phyloP scores from a whole-genome alignment of 1,140 invertebrate genomes.

The Drosophila kanapiae region DNA sequence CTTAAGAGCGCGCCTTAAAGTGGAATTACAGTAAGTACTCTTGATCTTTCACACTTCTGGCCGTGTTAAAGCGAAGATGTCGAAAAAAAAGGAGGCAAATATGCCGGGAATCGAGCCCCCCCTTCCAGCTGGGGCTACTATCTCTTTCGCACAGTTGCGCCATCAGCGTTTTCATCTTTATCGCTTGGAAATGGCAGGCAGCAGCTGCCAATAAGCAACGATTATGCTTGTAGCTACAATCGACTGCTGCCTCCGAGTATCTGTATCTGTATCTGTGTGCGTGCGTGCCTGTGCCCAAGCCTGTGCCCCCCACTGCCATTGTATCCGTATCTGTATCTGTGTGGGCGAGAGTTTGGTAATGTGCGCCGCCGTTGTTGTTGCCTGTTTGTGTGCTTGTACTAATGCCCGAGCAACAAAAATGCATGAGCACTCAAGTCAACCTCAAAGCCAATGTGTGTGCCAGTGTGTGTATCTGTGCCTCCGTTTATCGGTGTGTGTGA shows the following conservation, averaged over 20 bases:
- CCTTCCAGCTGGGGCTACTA: not conserved
- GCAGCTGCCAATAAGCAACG: constrained; percentile 81
- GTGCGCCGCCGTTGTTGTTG: constrained; percentile 36
- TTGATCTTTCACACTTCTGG: constrained; percentile 29
- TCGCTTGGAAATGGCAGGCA: constrained; percentile 52
- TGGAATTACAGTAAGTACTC: constrained; percentile 28
- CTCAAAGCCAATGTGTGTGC: constrained; percentile 46
- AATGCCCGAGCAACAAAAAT: constrained; percentile 71
- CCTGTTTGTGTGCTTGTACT: constrained; percentile 46
- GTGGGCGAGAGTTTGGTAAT: constrained; percentile 37
- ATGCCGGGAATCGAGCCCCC: not conserved
- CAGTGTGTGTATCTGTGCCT: constrained; percentile 23
- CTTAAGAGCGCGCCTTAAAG: constrained; percentile 6
- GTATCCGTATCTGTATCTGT: constrained; percentile 22
- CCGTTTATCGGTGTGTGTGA: constrained; percentile 13
- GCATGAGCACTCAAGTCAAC: constrained; percentile 71
- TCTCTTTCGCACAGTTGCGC: constrained; percentile 50
- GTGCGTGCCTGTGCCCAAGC: not conserved
- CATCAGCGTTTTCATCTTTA: constrained; percentile 77
- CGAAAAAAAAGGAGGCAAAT: constrained; percentile 11
- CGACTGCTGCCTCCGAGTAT: constrained; percentile 48
- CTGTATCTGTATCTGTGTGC: constrained; percentile 4
- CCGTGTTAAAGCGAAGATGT: constrained; percentile 27
- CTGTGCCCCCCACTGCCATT: constrained; percentile 4
- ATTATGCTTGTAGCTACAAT: constrained; percentile 79